Evolutionary conservation across 2,888 invertebrate species (phyloP), one percentile per base, ranked within the genome.

Genomic region (Andrena fulva): DNA sequence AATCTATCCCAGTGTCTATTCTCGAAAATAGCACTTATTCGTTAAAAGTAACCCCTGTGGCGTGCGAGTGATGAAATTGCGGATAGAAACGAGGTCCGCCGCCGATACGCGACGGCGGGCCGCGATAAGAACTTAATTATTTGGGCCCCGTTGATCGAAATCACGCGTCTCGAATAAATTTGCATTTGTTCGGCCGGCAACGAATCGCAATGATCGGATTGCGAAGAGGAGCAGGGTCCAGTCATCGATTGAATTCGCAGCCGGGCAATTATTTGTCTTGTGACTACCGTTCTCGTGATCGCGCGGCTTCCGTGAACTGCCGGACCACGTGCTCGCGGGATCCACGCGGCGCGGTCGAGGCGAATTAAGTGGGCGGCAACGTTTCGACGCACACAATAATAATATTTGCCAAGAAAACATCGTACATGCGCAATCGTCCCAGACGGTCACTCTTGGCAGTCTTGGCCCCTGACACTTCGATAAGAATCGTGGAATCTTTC

Each of bases 271-370:
- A 71, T 77, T 82, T 59, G 81, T 68, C 83, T 73, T 62, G 77
- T 77, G 83, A 82, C 77, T 52, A 62, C 70, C 64, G 66, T 60
- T 50, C 81, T 76, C 82, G 77, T 82, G 80, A 82, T 76, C 77
- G 77, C 66, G 20, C 54, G 10, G 68, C 76, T 72, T 80, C 80
- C 70, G 50, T 76, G 66, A 83, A 81, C 63, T 56, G 8, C 50
- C 66, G 67, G 20, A 63, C 12, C 81, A 82, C 81, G 83, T 82
- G 83, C 62, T 54, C 42, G 31, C 20, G 20, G 27, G n/a, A 7
- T 8, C 50, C 75, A 6, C 20, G 42, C 27, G 27, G 35, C 16
- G 42, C 42, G 42, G 16, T 5, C 4, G 29, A 10, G n/a, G n/a
- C n/a, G 59, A 60, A 59, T 73, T 77, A 77, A 77, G 56, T 56